phyloP scores from a whole-genome alignment of 2,113 vertebrate genomes.

The Trematomus loennbergii region DNA sequence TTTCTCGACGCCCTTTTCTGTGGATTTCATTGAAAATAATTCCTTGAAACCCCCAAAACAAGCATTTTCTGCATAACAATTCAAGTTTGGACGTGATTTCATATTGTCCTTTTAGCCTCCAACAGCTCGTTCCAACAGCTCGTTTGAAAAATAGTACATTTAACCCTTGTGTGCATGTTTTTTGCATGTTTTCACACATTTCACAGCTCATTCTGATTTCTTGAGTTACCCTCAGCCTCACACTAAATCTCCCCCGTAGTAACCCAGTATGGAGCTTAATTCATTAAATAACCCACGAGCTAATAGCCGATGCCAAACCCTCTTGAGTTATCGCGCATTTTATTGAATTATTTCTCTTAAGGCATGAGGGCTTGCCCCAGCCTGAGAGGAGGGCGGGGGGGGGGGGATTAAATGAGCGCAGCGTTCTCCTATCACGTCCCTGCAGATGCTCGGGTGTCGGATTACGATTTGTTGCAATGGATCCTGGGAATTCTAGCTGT shows the following conservation, averaged over 20 bases:
- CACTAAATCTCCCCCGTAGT: conserved; percentile 43
- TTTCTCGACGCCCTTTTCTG: too few relatives aligned
- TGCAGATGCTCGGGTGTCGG: conserved; percentile 79
- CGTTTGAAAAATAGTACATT: too few relatives aligned
- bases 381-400: background rate
- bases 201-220: conserved; percentile 26
- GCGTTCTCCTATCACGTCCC: conserved; percentile 78
- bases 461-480: conserved; percentile 78
- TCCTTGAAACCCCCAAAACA: too few relatives aligned
- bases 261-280: conserved; percentile 57
- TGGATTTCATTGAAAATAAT: too few relatives aligned
- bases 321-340: conserved; percentile 65
- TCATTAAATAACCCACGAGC: conserved; percentile 51
- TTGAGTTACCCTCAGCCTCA: conserved; percentile 32
- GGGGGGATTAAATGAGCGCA: conserved; percentile 66
- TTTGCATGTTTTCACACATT: conserved; percentile 12
- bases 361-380: conserved; percentile 37
- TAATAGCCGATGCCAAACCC: conserved; percentile 41
- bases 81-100: too few relatives aligned
- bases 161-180: background rate
- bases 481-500: conserved; percentile 77
- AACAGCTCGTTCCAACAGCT: too few relatives aligned
- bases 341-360: conserved; percentile 65
- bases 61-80: too few relatives aligned
- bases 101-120: too few relatives aligned